Conservation (phyloP, 2,888 invertebrate genomes). For the Polydrusus cervinus region DNA sequence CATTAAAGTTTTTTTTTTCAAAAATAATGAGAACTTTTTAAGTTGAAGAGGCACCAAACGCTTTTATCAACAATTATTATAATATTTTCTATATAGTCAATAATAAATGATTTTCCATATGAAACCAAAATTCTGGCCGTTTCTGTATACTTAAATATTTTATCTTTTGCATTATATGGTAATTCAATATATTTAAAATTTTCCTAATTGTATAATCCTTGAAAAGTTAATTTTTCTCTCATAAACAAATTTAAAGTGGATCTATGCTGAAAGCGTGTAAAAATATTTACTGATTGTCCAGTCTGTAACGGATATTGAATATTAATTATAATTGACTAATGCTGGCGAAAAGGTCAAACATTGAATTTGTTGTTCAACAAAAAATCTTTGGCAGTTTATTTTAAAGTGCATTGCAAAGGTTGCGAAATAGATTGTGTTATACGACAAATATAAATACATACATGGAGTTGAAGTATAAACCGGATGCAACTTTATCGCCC, state of each 20-base stretch:
- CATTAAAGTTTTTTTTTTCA: no score
- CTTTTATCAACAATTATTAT: no score
- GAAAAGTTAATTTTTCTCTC: conserved; percentile 4
- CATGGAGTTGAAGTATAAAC: neutral
- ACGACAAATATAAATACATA: neutral
- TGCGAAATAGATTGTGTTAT: conserved; percentile 3
- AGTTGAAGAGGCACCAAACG: no score
- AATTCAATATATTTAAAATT: neutral
- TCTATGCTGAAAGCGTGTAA: conserved; percentile 27
- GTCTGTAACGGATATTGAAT: conserved; percentile 36
- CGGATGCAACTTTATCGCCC: no score
- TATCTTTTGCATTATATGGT: neutral
- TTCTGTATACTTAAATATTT: neutral
- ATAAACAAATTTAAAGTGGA: conserved; percentile 21
- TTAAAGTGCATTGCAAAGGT: conserved; percentile 27
- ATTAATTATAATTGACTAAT: conserved; percentile 41
- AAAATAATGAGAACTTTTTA: no score
- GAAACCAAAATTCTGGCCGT: neutral
- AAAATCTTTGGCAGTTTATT: conserved; percentile 40
- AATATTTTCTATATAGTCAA: no score
- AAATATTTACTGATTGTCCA: conserved; percentile 44
- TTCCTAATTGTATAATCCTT: neutral
- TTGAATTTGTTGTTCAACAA: conserved; percentile 40
- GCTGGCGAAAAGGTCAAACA: conserved; percentile 39
- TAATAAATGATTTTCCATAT: no score